phyloP scores from a whole-genome alignment of 2,888 invertebrate genomes.

The Drosophila hamatofila region DNA sequence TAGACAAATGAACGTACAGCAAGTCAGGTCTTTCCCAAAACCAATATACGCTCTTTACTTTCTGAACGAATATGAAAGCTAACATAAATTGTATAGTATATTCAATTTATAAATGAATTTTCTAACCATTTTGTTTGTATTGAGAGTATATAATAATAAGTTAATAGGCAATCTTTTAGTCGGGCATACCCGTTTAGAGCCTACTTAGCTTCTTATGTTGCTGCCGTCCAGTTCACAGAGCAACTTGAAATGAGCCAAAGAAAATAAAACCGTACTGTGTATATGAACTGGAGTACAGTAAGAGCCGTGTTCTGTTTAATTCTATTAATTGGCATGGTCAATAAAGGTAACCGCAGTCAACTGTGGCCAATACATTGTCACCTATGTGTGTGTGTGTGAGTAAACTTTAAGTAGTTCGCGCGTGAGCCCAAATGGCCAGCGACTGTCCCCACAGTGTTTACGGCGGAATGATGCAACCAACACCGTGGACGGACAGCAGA shows the following conservation, averaged over 20 bases:
- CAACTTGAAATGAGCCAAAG: conserved; percentile 38
- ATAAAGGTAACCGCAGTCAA: conserved; percentile 46
- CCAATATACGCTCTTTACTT: no score
- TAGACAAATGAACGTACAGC: not conserved
- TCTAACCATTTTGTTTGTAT: not conserved
- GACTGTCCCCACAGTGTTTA: not conserved
- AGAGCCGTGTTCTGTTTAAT: conserved; percentile 64
- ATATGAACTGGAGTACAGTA: conserved; percentile 59
- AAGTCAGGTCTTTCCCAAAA: not conserved
- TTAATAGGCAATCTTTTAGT: conserved; percentile 3
- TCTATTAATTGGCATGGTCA: conserved; percentile 67
- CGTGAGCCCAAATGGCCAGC: conserved; percentile 5
- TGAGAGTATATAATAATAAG: not conserved
- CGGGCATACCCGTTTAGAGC: not conserved
- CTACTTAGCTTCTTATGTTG: conserved; percentile 2
- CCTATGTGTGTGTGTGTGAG: not conserved
- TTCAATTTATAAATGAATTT: no score
- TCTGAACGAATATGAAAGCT: no score
- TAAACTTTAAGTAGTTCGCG: not conserved
- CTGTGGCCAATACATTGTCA: conserved; percentile 41
- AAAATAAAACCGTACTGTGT: conserved; percentile 51
- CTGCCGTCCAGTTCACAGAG: conserved; percentile 53
- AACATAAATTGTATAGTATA: no score
- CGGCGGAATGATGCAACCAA: conserved; percentile 11
- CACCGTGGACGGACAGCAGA: conserved; percentile 4